Evolutionary conservation across 2,797 vertebrate species (phyloP).

Genomic region (Melanotaenia boesemani): DNA sequence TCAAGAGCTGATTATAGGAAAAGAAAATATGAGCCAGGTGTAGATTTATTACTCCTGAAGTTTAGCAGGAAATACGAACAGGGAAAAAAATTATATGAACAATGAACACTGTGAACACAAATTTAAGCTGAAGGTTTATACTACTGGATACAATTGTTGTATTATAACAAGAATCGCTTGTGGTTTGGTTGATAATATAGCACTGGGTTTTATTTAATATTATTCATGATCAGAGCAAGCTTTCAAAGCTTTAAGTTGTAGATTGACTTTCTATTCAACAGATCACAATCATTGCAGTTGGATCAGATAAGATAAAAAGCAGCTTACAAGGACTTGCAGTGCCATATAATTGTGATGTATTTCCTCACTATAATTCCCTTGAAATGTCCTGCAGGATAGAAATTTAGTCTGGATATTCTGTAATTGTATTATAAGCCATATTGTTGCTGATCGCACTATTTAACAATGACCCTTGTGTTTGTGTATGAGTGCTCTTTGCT

Average conservation of each 20-base stretch:
- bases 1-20: background rate
- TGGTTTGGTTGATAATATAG: background rate
- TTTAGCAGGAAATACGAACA: too few species aligned
- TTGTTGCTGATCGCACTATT: background rate
- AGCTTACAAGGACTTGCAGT: conserved; percentile 1
- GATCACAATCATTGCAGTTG: background rate
- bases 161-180: too few species aligned
- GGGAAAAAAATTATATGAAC: background rate
- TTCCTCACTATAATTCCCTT: background rate
- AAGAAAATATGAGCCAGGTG: background rate
- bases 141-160: background rate
- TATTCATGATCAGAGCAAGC: background rate
- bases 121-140: background rate
- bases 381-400: background rate
- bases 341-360: background rate
- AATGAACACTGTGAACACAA: background rate
- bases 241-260: background rate
- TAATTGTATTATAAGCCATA: background rate
- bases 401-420: background rate
- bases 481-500: too few species aligned
- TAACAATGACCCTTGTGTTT: background rate
- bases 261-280: background rate
- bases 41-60: too few species aligned
- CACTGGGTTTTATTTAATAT: conserved; percentile 3
- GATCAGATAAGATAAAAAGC: background rate